Evolutionary conservation across 2,797 vertebrate genomes (phyloP), one percentile per base, ranked within the genome.

Genomic region (Coreius guichenoti): DNA sequence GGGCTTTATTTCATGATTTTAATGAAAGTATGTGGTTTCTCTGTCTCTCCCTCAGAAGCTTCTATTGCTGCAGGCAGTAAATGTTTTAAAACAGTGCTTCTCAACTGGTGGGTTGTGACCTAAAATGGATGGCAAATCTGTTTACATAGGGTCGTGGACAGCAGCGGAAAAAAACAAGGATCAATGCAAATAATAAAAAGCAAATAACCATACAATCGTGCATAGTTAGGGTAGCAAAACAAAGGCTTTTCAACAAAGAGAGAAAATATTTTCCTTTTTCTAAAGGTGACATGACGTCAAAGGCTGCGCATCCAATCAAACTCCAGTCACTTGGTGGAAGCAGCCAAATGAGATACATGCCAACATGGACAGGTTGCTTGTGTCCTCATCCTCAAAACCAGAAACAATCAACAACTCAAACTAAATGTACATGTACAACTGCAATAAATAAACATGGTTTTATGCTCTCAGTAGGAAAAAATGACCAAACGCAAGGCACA

Each of bases 91-190:
- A 39, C 73, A 33, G 47, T 9, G 7, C 73, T 75, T 75, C 49
- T 75, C 47, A 13, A 77, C 51, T 77, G 74, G 47, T 33, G 49
- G 49, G 31, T 39, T 3, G 13, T 77, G 74, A 77, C 74, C 51
- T 58, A 58, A 54, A 75, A 75, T 75, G 73, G 29, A 75, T 75
- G 3, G 49, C 73, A 75, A 75, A 54, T 54, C 47, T 75, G 47
- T 54, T 75, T 51, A 54, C 73, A 75, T 33, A 33, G 26, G 29
- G 29, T 75, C 29, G 12, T 54, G 49, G 19, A 75, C 49, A 33
- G 19, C 73, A 75, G 19, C 0, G 19, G 9, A 2, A 11, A 19
- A 51, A 17, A 51, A 74, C 17, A 51, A 74, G 31, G 26, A 26
- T 74, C 29, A 74, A 31, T 74, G 72, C 49, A 54, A 75, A 75